Evolutionary conservation across 2,113 vertebrate species (phyloP), one percentile per base, ranked within the genome.

Genomic region (Catharus fuscescens): DNA sequence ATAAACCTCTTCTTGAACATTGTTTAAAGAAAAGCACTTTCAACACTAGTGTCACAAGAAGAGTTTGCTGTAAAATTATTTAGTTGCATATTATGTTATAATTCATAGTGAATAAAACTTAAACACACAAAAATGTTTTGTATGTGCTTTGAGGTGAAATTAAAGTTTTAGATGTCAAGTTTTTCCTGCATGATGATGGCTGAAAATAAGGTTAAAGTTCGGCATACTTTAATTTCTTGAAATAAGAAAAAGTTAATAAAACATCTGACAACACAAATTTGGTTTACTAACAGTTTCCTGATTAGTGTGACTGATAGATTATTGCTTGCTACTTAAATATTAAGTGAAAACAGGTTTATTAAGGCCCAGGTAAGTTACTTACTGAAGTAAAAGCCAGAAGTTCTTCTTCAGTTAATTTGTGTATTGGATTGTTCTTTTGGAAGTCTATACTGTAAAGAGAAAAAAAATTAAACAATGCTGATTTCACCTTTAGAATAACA

Each of bases 361-460:
- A 71, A 71, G 40, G 28, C 42, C 80, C 71, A 86, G 64, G 8
- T 44, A 89, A 85, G 34, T 40, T 80, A 97, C 99, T 99, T 97
- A 99, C 99, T 18, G 99, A 98, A 48, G 98, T 98, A 97, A 99
- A 99, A 77, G 99, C 98, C 86, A 99, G 95, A 54, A 99, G 97
- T 93, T 99, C 99, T 95, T 99, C 99, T 71, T 98, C 98, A 26
- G 99, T 99, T 91, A 99, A 97, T 61, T 98, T 99, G 97, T 99
- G 99, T 48, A 99, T 97, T 26, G 99, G 99, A 87, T 99, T 99
- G 93, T 99, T 99, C 98, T 98, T 99, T 88, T 99, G 98, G 94
- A 99, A 99, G 96, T 99, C 98, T 53, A 97, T 98, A 97, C 99
- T 99, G 98, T 78, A 78, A 97, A 91, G 6, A 81, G 89, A 32